Conservation (phyloP, 2,888 invertebrate genomes). For the Pollenia amentaria region DNA sequence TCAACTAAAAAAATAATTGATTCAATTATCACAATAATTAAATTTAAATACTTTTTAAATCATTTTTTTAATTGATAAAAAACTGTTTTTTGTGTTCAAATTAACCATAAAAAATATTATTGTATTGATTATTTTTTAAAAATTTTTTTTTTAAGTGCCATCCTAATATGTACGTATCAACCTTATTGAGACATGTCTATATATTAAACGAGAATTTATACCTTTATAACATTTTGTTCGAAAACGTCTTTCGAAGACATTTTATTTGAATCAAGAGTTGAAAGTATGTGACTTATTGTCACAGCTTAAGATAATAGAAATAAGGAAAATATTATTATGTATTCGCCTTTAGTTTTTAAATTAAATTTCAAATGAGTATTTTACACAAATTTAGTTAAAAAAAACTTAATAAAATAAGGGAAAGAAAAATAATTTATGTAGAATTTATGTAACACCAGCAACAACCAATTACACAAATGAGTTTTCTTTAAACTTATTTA, state of each 20-base stretch:
- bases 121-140: neutral
- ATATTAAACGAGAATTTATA: neutral
- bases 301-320: constrained; percentile 19
- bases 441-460: too few species aligned
- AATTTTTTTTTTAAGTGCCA: neutral
- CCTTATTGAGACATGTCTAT: constrained; percentile 5
- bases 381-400: too few species aligned
- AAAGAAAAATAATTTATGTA: neutral
- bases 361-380: too few species aligned
- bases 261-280: constrained; percentile 39
- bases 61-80: too few species aligned
- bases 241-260: constrained; percentile 23
- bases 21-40: too few species aligned
- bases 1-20: too few species aligned
- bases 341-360: too few species aligned
- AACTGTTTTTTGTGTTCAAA: too few species aligned
- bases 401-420: neutral
- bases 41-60: too few species aligned
- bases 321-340: neutral
- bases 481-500: neutral
- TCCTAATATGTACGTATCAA: neutral
- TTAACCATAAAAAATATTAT: too few species aligned
- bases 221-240: neutral
- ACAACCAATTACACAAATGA: too few species aligned
- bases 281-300: constrained; percentile 58